Evolutionary conservation across 2,797 vertebrate genomes (phyloP).

Genomic region (Parambassis ranga): DNA sequence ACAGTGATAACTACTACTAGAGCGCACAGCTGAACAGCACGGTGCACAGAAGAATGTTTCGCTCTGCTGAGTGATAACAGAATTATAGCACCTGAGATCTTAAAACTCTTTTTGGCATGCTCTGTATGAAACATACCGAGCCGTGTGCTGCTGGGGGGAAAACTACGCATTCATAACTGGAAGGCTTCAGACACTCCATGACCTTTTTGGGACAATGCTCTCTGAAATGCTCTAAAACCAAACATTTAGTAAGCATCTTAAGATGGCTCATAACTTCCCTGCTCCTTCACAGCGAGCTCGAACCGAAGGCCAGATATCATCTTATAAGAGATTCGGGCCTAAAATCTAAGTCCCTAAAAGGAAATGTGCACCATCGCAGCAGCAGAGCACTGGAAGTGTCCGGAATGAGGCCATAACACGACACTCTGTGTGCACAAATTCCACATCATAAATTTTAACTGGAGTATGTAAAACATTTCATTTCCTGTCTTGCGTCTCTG

Average conservation of each 20-base stretch:
- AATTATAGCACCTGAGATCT: slow-evolving; percentile 17
- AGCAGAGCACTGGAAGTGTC: background rate
- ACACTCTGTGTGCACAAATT: slow-evolving; percentile 18
- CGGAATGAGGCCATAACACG: background rate
- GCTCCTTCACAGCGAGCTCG: background rate
- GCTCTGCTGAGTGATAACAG: slow-evolving; percentile 8
- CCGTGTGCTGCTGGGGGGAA: slow-evolving; percentile 7
- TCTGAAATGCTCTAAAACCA: slow-evolving; percentile 2
- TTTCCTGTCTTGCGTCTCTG: slow-evolving; percentile 44
- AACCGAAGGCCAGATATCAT: background rate
- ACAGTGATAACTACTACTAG: slow-evolving; percentile 56
- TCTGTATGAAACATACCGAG: slow-evolving; percentile 14
- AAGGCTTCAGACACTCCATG: slow-evolving; percentile 1
- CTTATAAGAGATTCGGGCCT: background rate
- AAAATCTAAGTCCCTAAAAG: slow-evolving; percentile 37
- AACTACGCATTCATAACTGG: slow-evolving; percentile 7
- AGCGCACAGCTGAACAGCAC: slow-evolving; percentile 14
- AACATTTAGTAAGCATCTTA: slow-evolving; percentile 2
- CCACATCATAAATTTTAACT: slow-evolving; percentile 51
- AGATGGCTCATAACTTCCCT: slow-evolving; percentile 18
- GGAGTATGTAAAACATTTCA: slow-evolving; percentile 57
- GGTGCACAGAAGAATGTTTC: slow-evolving; percentile 31
- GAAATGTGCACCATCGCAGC: slow-evolving; percentile 3
- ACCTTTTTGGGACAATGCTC: slow-evolving; percentile 26
- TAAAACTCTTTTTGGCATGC: background rate